These are phyloP conservation scores for Calephelis perditalis DNA, from an alignment of 2,888 invertebrate genomes.

Conservation along the genomic window DNA sequence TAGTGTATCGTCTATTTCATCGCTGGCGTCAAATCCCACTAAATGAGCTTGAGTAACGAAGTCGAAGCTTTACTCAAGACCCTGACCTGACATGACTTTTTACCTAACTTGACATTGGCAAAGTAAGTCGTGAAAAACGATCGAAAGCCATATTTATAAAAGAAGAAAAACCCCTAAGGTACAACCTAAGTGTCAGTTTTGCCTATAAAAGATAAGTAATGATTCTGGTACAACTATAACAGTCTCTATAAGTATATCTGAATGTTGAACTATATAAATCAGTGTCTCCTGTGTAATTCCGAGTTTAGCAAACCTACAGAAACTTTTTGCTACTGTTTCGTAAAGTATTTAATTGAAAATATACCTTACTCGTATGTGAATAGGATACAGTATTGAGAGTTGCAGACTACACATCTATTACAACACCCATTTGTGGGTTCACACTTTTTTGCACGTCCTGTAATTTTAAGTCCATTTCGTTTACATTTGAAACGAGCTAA, in stretches of 20 bases:
- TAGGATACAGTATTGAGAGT: constrained; percentile 33
- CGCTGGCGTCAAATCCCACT: too few relatives aligned
- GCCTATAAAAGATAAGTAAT: constrained; percentile 15
- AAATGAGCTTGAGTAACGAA: too few relatives aligned
- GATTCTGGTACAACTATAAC: constrained; percentile 27
- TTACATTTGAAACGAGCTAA: not conserved
- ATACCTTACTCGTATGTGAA: constrained; percentile 31
- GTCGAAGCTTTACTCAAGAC: too few relatives aligned
- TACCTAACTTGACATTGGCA: too few relatives aligned
- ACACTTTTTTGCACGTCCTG: constrained; percentile 45
- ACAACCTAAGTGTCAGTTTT: too few relatives aligned
- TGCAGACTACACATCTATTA: constrained; percentile 27
- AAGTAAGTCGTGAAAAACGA: too few relatives aligned
- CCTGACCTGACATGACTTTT: too few relatives aligned
- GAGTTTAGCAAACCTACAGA: constrained; percentile 60
- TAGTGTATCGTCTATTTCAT: too few relatives aligned
- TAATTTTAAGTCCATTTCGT: constrained; percentile 1
- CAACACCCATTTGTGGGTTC: constrained; percentile 43
- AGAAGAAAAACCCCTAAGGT: too few relatives aligned
- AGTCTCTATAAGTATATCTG: constrained; percentile 21
- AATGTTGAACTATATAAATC: constrained; percentile 45
- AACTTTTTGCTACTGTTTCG: constrained; percentile 59
- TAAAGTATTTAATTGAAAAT: constrained; percentile 46
- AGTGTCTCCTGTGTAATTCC: constrained; percentile 55
- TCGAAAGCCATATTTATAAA: too few relatives aligned